Evolutionary conservation across 2,888 invertebrate genomes (phyloP), one percentile per base, ranked within the genome.

Genomic region (Acanthopleura granulata): DNA sequence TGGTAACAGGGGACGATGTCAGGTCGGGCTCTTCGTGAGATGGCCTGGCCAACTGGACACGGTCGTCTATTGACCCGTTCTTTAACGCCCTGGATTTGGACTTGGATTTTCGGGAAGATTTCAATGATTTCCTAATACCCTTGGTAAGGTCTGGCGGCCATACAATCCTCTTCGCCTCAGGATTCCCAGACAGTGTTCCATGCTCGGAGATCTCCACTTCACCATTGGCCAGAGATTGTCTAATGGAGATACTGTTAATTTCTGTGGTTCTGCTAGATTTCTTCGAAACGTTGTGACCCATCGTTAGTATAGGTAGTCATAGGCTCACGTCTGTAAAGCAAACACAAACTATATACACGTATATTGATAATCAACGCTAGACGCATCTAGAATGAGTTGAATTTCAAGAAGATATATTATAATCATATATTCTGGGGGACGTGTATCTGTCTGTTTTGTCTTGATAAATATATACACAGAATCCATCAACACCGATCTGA

Each of bases 261-360:
- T 57, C 57, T 57, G 57, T 57, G 18, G 22, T 57, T 57, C 22
- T 57, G 57, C 22, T 18, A 9, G 57, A 57, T 57, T 57, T 57
- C 57, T 57, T 57, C 12, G 57, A 57, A 22, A 57, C 57, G 57
- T 57, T 57, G 22, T 57, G 57, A 18, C 57, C 57, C 57, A 57
- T 57, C 40, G 40, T 40, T 40, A 40, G 9, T 40, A 6, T 40
- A 9, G 9, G 3, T 40, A 6, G 40, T 40, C 9, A 40, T 40
- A n/a, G n/a, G n/a, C n/a, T n/a, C n/a, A n/a, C 40, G 40, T 6
- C 40, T 40, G 40, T 40, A 9, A 40, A 40, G 40, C 3, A 40
- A 40, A 40, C 4, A 40, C 3, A 40, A 9, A 3, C 9, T 40
- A 3, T 40, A 40, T 40, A 40, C 40, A 40, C 4, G 40, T 9